Conservation (phyloP, 2,797 vertebrate genomes). For the Tragelaphus eurycerus region DNA sequence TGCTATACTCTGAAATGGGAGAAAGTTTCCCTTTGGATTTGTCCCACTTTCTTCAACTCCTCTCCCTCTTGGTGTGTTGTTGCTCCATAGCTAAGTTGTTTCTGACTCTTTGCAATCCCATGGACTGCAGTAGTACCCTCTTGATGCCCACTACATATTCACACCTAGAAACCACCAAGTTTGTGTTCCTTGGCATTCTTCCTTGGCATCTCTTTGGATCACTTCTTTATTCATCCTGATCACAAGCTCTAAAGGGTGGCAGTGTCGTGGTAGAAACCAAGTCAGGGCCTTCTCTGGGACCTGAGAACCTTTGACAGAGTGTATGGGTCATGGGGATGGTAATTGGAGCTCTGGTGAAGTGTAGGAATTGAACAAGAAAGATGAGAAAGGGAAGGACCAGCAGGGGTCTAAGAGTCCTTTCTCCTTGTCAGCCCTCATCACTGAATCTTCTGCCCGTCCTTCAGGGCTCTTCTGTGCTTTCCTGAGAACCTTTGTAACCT, state of each 20-base stretch:
- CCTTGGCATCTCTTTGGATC: background rate
- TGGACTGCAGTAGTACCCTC: background rate
- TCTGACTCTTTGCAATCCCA: background rate
- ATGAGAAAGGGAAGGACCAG: background rate
- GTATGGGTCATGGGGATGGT: background rate
- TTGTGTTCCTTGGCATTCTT: rapidly evolving
- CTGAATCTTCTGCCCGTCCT: background rate
- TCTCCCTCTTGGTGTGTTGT: background rate
- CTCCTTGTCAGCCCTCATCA: background rate
- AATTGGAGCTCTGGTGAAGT: background rate
- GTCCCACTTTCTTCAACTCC: background rate
- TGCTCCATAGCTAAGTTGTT: background rate
- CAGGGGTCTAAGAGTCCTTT: rapidly evolving
- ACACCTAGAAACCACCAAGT: background rate
- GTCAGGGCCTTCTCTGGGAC: background rate
- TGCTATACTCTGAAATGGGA: background rate
- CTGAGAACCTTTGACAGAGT: background rate
- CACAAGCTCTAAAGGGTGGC: background rate
- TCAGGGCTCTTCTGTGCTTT: background rate
- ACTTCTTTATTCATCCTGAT: background rate
- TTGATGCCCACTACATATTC: background rate
- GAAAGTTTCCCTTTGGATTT: background rate
- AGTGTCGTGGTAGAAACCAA: background rate
- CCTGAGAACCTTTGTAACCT: background rate
- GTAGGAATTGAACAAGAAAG: background rate